phyloP scores from a whole-genome alignment of 2,113 vertebrate species.

The Datnioides undecimradiatus region DNA sequence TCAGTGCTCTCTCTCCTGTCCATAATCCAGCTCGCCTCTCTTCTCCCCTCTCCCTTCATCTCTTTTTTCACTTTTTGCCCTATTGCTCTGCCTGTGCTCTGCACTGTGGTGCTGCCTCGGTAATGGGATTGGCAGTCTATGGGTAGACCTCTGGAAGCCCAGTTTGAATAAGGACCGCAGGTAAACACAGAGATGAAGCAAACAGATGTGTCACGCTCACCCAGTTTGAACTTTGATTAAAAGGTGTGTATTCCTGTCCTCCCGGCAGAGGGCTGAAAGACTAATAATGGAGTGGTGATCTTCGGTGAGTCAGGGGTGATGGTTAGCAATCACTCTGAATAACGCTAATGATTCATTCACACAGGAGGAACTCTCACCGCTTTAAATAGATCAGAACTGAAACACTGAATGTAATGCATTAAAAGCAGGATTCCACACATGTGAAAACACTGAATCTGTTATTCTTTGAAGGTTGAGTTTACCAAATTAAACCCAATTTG shows the following conservation, averaged over 20 bases:
- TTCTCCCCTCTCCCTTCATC: not conserved
- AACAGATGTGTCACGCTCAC: slow-evolving; percentile 70
- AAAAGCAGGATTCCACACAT: not conserved
- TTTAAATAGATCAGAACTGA: not conserved
- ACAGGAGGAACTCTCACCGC: not conserved
- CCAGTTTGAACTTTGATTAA: slow-evolving; percentile 55
- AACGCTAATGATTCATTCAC: slow-evolving; percentile 10
- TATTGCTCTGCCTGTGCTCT: not conserved
- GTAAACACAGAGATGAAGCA: slow-evolving; percentile 72
- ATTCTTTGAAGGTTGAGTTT: not conserved
- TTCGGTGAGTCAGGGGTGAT: slow-evolving; percentile 33
- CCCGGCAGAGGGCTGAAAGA: slow-evolving; percentile 52
- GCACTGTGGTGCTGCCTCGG: slow-evolving; percentile 3
- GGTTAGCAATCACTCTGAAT: not conserved
- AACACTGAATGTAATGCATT: not conserved
- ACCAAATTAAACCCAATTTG: not conserved
- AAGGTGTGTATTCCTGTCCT: slow-evolving; percentile 54
- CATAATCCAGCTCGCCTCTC: not conserved
- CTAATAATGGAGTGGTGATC: slow-evolving; percentile 58
- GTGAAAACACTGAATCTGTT: not conserved
- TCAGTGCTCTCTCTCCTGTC: not conserved
- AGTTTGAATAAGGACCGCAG: slow-evolving; percentile 59
- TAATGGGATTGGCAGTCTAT: not conserved
- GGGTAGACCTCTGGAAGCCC: not conserved
- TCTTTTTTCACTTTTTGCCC: not conserved